Evolutionary conservation across 2,888 invertebrate genomes (phyloP).

Genomic region (Macrophya annulata): DNA sequence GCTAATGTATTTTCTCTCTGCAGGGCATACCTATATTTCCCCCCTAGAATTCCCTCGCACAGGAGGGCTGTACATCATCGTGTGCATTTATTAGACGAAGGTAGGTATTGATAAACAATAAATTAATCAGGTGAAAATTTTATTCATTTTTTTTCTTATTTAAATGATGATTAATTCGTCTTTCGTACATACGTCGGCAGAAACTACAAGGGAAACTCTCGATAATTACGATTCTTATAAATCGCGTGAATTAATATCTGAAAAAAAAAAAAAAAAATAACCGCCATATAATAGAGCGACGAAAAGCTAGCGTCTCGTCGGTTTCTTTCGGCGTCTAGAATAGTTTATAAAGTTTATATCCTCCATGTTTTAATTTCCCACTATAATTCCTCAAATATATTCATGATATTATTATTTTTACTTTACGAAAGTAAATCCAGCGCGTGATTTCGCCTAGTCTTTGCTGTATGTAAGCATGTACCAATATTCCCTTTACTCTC

Average conservation of each 20-base stretch:
- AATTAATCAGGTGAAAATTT: neutral
- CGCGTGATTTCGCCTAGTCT: neutral
- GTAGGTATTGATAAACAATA: neutral
- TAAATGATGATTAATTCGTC: neutral
- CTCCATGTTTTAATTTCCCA: neutral
- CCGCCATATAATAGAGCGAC: slow-evolving; percentile 70
- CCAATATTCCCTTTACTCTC: neutral
- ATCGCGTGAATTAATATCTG: slow-evolving; percentile 66
- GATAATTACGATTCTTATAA: slow-evolving; percentile 64
- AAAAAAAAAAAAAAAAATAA: neutral
- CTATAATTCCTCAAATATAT: neutral
- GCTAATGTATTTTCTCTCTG: neutral
- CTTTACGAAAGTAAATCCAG: neutral
- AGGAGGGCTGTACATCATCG: slow-evolving; percentile 70
- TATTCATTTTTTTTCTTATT: neutral
- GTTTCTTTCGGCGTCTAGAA: slow-evolving; percentile 69
- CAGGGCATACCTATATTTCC: neutral
- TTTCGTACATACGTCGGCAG: neutral
- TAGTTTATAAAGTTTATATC: slow-evolving; percentile 73
- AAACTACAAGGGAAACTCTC: neutral
- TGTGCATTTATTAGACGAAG: slow-evolving; percentile 4
- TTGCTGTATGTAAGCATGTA: neutral
- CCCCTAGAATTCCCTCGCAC: slow-evolving; percentile 63
- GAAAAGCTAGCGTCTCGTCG: slow-evolving; percentile 60
- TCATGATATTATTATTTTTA: neutral